Percentiles rank a stretch among this genome's conserved stretches.
Evolutionary conservation across 2,888 invertebrate genomes (phyloP).

Genomic region (Nasonia oneida): DNA sequence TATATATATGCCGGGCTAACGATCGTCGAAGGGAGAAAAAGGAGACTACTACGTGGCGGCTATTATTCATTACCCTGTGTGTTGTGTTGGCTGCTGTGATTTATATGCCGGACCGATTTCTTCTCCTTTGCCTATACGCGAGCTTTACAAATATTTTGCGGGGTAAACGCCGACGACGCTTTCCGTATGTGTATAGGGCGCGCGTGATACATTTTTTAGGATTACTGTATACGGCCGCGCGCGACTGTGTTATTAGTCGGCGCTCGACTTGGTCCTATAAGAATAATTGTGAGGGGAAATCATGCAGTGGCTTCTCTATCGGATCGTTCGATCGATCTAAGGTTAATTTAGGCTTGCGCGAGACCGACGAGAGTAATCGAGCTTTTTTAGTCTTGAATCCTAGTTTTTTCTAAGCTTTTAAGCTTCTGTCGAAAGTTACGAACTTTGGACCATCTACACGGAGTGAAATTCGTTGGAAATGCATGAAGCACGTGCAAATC

Average conservation of each 20-base stretch:
- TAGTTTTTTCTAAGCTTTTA: too few species aligned
- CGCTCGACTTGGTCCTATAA: not conserved
- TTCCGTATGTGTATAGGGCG: not conserved
- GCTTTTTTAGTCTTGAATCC: too few species aligned
- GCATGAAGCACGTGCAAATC: too few species aligned
- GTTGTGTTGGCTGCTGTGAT: not conserved
- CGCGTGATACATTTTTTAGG: not conserved
- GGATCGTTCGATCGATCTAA: too few species aligned
- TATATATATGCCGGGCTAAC: not conserved
- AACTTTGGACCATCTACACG: too few species aligned
- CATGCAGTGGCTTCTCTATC: not conserved
- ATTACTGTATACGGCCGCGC: not conserved
- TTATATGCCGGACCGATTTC: not conserved
- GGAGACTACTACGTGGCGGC: not conserved
- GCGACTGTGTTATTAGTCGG: too few species aligned
- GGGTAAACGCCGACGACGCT: not conserved
- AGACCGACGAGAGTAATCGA: too few species aligned
- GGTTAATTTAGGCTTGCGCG: too few species aligned
- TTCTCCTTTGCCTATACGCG: not conserved
- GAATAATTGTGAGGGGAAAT: not conserved
- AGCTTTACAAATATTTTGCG: not conserved
- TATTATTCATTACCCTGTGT: constrained; percentile 12
- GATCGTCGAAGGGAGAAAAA: constrained; percentile 15
- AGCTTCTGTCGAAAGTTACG: too few species aligned
- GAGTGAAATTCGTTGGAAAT: too few species aligned